Evolutionary conservation across 2,797 vertebrate genomes (phyloP), one percentile per base, ranked within the genome.

Genomic region (Crax fasciolata): DNA sequence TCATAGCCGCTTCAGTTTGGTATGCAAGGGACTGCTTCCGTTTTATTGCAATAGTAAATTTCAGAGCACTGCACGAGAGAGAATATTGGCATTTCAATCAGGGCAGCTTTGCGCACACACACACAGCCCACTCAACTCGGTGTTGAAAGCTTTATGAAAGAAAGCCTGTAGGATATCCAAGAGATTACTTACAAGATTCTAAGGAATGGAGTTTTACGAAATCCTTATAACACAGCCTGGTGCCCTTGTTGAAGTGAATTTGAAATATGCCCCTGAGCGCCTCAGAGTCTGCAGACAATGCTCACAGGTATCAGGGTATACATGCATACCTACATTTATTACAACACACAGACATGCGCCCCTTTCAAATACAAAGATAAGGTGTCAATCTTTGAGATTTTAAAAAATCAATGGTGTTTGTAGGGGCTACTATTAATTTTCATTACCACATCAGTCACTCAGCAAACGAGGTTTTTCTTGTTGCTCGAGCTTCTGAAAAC

Each of bases 21-120:
- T 54, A 85, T 77, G 91, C 93, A 94, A 90, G 76, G 51, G 72
- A 89, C 93, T 51, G 73, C 93, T 95, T 88, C 93, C 7, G 0
- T 87, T 98, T 98, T 94, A 97, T 88, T 95, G 93, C 94, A 81
- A 43, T 11, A 93, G 62, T 97, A 97, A 97, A 97, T 97, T 94
- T 93, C 94, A 86, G 86, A 96, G 83, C 48, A 61, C 67, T 62
- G 87, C 74, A 63, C 63, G 78, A 54, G 49, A 94, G 70, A 84
- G 66, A 91, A 96, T 97, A 97, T 95, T 97, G 96, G 95, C 94
- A 27, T 97, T 97, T 97, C 96, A 96, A 96, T 97, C 96, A 96
- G 70, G 76, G 90, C n/a, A 85, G 80, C 70, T 94, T 90, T 87
- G 81, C 52, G 74, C 67, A 51, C 54, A 39, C 25, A 10, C 9